phyloP scores from a whole-genome alignment of 2,888 invertebrate species.

The Sabatieria punctata region DNA sequence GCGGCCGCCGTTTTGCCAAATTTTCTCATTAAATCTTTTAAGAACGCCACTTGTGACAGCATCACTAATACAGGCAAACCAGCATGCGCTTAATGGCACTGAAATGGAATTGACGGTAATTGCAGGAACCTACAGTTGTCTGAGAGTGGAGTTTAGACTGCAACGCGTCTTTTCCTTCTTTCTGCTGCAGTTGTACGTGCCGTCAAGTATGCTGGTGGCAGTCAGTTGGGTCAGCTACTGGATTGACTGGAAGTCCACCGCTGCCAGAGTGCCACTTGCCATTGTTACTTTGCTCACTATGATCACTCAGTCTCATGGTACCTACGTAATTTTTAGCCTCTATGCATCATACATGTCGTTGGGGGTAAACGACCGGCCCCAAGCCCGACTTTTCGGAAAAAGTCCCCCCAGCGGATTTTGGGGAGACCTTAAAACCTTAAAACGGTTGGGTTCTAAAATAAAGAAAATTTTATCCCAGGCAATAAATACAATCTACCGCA shows the following conservation, averaged over 20 bases:
- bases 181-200: conserved; percentile 23
- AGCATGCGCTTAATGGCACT: not conserved
- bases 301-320: conserved; percentile 29
- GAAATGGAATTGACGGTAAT: not conserved
- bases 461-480: no score
- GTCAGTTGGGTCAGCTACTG: conserved; percentile 15
- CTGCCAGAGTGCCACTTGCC: conserved; percentile 29
- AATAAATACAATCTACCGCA: no score
- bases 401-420: no score
- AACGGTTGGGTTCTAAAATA: no score
- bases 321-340: no score
- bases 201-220: conserved; percentile 9
- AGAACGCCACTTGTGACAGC: conserved; percentile 85
- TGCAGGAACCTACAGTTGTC: conserved; percentile 23
- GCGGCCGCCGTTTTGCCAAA: conserved; percentile 54
- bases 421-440: no score
- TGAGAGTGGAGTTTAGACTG: conserved; percentile 23
- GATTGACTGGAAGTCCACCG: conserved; percentile 31
- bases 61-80: conserved; percentile 74
- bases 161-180: conserved; percentile 30
- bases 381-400: no score
- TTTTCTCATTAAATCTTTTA: conserved; percentile 77
- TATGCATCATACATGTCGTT: no score
- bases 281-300: conserved; percentile 29
- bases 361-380: no score